These are phyloP conservation scores for Philopedon plagiatum DNA, from an alignment of 2,888 invertebrate species.

Conservation along the genomic window DNA sequence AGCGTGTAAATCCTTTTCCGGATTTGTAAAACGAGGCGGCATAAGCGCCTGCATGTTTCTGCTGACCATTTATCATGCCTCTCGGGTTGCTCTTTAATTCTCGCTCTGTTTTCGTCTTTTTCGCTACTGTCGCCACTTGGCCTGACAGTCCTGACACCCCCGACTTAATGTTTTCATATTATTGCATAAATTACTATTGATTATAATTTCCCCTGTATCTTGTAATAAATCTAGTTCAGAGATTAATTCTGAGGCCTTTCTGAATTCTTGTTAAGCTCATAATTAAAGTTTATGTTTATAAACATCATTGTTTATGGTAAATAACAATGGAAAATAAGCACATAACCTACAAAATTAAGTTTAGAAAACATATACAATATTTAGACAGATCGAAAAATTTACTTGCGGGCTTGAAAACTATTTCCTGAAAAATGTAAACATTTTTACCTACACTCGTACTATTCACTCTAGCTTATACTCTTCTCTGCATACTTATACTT, in stretches of 20 bases:
- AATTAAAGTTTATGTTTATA: background rate
- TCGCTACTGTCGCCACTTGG: slow-evolving; percentile 53
- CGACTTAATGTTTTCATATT: slow-evolving; percentile 48
- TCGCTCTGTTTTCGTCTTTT: slow-evolving; percentile 57
- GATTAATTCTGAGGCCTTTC: slow-evolving; percentile 18
- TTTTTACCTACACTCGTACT: too few relatives aligned
- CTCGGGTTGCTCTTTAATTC: slow-evolving; percentile 55
- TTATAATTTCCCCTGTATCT: slow-evolving; percentile 23
- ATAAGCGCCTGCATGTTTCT: slow-evolving; percentile 68
- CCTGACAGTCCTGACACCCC: slow-evolving; percentile 47
- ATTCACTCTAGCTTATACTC: too few relatives aligned
- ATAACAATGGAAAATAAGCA: too few relatives aligned
- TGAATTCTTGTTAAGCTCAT: slow-evolving; percentile 1
- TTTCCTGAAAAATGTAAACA: too few relatives aligned
- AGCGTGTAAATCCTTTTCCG: slow-evolving; percentile 68
- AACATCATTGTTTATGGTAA: background rate
- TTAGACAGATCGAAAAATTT: too few relatives aligned
- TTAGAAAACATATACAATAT: too few relatives aligned
- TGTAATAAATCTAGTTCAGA: slow-evolving; percentile 18
- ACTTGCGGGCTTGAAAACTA: too few relatives aligned
- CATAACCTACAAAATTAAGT: too few relatives aligned
- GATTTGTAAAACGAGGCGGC: slow-evolving; percentile 68
- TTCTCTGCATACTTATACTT: too few relatives aligned
- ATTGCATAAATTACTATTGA: slow-evolving; percentile 42
- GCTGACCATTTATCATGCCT: slow-evolving; percentile 70